phyloP scores from a whole-genome alignment of 1,140 invertebrate species.

The Orussus abietinus region DNA sequence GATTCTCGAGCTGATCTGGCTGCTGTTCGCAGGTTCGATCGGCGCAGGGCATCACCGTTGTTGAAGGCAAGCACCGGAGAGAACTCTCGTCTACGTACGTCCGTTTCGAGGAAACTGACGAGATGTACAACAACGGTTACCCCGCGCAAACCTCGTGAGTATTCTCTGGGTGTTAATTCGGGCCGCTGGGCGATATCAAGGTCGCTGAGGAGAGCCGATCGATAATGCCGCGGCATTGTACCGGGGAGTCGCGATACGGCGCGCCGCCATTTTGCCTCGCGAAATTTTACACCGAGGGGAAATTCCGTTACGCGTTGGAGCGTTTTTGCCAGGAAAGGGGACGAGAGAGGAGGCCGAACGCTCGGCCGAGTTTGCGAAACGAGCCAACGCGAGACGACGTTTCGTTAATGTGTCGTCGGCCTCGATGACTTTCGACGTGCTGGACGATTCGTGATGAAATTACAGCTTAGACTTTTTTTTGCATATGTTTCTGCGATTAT shows the following conservation, averaged over 20 bases:
- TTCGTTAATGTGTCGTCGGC: no score
- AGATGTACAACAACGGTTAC: conserved; percentile 47
- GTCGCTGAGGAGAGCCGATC: conserved; percentile 18
- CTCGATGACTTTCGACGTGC: no score
- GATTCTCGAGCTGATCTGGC: conserved; percentile 7
- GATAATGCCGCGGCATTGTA: conserved; percentile 22
- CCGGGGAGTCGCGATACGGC: conserved; percentile 9
- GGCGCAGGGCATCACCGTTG: conserved; percentile 22
- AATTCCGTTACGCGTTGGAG: no score
- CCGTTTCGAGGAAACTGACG: conserved; percentile 14
- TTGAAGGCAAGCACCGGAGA: conserved; percentile 11
- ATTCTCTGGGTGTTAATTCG: neutral
- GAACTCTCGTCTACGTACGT: conserved; percentile 23
- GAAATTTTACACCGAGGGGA: conserved; percentile 7
- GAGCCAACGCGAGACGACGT: no score
- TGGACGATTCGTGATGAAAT: no score
- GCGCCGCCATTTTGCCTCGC: conserved; percentile 26
- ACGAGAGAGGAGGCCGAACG: no score
- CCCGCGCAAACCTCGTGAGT: conserved; percentile 46
- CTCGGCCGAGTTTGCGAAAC: no score
- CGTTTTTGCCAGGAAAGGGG: no score
- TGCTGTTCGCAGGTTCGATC: conserved; percentile 39
- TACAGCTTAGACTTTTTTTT: no score
- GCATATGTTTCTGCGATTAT: no score
- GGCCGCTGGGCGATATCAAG: neutral